Evolutionary conservation across 1,140 invertebrate genomes (phyloP), one percentile per base, ranked within the genome.

Genomic region (Brachionus rubens): DNA sequence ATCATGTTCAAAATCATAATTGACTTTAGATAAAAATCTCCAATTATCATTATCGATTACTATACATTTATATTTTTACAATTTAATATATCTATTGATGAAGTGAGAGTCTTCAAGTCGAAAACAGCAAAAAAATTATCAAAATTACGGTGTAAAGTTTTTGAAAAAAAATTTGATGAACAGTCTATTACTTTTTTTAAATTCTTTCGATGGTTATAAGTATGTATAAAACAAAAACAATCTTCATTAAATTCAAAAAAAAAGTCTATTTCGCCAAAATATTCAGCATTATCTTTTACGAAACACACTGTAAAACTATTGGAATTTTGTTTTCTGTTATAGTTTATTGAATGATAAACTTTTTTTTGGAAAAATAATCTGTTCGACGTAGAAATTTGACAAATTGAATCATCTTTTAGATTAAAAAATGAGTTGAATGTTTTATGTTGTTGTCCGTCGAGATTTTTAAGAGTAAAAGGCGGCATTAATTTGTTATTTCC

Each of bases 1-100:
- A 62, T 62, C 56, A n/a, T 40, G 56, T 19, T 62, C 56, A 62
- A 62, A 62, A 2, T 62, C 56, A 62, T 62, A 62, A 16, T 3
- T 2, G 5, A 62, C 1, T 62, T 62, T 62, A 16, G 56, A 30
- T 2, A 62, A 16, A 40, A 40, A 62, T 1, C 4, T 62, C 0
- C n/a, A 62, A 1, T 62, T 40, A n/a, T 62, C n/a, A 16, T 1
- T n/a, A 62, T 62, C 19, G 2, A 62, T n/a, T 2, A 1, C 14
- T 16, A 62, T 40, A 40, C 56, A 62, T 40, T 62, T 62, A 16
- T 1, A 9, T 40, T 40, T 62, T 16, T 40, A 40, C 10, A n/a
- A 7, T 40, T 36, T 40, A 40, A 36, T 36, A 3, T 7, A 7
- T 46, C 56, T n/a, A 40, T 21, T 36, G 12, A 19, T 2, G 19